A percentile compares a stretch with the other conserved stretches of the same genome.
phyloP scores from a whole-genome alignment of 2,113 vertebrate genomes.

The Ictidomys tridecemlineatus region DNA sequence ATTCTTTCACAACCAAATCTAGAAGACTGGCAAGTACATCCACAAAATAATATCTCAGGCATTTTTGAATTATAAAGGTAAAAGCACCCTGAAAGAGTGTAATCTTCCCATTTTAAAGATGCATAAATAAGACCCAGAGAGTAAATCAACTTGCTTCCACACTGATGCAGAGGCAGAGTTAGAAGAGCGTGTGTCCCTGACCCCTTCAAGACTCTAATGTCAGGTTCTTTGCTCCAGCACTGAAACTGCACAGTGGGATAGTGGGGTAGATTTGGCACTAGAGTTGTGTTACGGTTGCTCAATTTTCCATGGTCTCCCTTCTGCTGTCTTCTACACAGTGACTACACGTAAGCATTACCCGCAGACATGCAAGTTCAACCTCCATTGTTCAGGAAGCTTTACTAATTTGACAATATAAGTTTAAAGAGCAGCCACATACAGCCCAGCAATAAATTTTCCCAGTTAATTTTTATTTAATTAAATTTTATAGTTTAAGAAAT shows the following conservation, averaged over 20 bases:
- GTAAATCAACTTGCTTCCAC: not conserved
- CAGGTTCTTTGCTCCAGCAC: not conserved
- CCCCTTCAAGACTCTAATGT: not conserved
- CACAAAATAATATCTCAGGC: not conserved
- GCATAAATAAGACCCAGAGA: not conserved
- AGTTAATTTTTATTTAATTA: not conserved
- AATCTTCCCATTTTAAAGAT: not conserved
- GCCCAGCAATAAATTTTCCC: not conserved
- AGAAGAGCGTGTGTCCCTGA: not conserved
- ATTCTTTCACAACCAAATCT: not conserved
- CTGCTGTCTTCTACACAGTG: rapidly evolving
- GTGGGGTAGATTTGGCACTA: not conserved
- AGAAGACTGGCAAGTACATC: not conserved
- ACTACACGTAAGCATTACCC: not conserved
- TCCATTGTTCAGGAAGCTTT: not conserved
- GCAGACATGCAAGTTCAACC: not conserved
- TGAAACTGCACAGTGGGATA: not conserved
- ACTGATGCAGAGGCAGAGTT: not conserved
- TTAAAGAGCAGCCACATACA: not conserved
- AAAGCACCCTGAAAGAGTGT: not conserved
- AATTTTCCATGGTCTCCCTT: rapidly evolving
- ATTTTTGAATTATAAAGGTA: not conserved
- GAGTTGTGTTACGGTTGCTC: not conserved
- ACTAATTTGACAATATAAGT: not conserved
- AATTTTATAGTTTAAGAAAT: slow-evolving; percentile 39